Evolutionary conservation across 2,113 vertebrate genomes (phyloP).

Genomic region (Myanophis thanlyinensis): DNA sequence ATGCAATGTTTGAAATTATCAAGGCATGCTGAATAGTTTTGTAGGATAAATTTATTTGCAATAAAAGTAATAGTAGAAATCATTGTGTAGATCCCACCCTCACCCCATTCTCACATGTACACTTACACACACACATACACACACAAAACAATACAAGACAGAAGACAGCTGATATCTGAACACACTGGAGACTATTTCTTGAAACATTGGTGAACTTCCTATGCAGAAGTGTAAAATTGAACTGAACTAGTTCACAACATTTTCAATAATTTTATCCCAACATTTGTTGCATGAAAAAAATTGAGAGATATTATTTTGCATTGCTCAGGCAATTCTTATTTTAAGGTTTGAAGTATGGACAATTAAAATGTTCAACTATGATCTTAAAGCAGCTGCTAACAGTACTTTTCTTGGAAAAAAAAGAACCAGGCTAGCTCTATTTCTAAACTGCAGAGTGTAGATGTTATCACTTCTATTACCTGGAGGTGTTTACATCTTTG

Average conservation of each 20-base stretch:
- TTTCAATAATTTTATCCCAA: not conserved
- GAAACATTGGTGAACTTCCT: not conserved
- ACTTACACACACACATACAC: not conserved
- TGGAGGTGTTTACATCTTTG: constrained; percentile 1
- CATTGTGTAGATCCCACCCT: not conserved
- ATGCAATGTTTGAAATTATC: not conserved
- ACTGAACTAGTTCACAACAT: not conserved
- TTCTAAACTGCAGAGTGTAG: not conserved
- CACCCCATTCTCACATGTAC: not conserved
- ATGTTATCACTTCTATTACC: not conserved
- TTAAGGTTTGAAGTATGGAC: not conserved
- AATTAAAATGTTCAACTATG: not conserved
- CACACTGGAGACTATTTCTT: not conserved
- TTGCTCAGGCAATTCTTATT: not conserved
- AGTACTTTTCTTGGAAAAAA: not conserved
- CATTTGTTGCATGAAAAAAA: not conserved
- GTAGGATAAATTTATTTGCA: not conserved
- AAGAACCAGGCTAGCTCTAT: not conserved
- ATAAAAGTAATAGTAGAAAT: not conserved
- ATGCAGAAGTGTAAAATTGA: not conserved
- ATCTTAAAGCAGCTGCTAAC: not conserved
- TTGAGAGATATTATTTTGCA: not conserved
- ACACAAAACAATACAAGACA: not conserved
- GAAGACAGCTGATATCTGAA: not conserved
- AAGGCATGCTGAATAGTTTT: not conserved